Conservation (phyloP, 1,140 invertebrate species). For the Archivesica marissinica region DNA sequence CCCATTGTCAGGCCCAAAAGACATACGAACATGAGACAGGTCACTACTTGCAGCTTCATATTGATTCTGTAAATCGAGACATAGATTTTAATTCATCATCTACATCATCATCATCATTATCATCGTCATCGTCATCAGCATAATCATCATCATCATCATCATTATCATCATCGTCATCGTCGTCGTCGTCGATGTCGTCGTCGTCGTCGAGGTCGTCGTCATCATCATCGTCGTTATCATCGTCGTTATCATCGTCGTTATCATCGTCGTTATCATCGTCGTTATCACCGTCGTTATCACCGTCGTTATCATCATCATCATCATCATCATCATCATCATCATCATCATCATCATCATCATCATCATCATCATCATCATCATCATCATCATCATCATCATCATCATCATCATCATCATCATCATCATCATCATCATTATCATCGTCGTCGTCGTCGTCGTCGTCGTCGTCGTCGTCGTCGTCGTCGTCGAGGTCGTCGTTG, state of each 20-base stretch:
- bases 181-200: not conserved
- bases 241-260: not conserved
- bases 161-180: not conserved
- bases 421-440: constrained; percentile 59
- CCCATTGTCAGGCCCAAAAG: not conserved
- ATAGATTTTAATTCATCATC: not conserved
- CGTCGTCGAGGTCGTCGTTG: not conserved
- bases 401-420: constrained; percentile 57
- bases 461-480: constrained; percentile 26
- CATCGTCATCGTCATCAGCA: too few species aligned
- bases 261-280: constrained; percentile 11
- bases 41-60: constrained; percentile 30
- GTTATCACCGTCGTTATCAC: constrained; percentile 13
- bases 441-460: constrained; percentile 57
- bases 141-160: too few species aligned
- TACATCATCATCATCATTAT: too few species aligned
- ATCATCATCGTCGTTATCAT: constrained; percentile 20
- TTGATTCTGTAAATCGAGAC: not conserved
- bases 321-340: constrained; percentile 63
- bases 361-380: constrained; percentile 60
- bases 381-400: constrained; percentile 18
- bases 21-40: not conserved
- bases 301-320: constrained; percentile 59
- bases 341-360: too few species aligned
- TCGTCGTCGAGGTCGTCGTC: not conserved